Percentiles rank a stretch among this genome's conserved stretches.
Evolutionary conservation across 2,888 invertebrate species (phyloP).

Genomic region (Cinara cedri): DNA sequence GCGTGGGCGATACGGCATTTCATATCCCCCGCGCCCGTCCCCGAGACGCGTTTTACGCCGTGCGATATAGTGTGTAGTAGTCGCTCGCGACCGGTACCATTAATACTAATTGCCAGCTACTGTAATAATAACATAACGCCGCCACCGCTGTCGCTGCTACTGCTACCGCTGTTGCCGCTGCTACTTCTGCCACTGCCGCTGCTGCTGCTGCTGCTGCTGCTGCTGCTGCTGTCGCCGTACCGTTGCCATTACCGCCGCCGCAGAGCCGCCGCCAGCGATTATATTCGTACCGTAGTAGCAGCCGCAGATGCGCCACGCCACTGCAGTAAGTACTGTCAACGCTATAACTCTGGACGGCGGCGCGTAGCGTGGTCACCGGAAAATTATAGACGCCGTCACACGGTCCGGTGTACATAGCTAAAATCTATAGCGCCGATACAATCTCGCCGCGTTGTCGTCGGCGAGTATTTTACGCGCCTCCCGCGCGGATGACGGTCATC

Average conservation of each 20-base stretch:
- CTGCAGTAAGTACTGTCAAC: too few relatives aligned
- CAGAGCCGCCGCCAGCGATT: background rate
- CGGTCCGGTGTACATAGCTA: background rate
- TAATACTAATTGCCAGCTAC: too few relatives aligned
- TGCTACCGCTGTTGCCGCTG: background rate
- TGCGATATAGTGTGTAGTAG: background rate
- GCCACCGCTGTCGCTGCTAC: too few relatives aligned
- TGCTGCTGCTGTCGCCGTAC: background rate
- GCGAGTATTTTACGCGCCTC: background rate
- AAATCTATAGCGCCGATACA: too few relatives aligned
- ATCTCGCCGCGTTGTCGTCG: background rate
- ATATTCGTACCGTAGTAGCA: background rate
- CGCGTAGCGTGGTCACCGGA: background rate
- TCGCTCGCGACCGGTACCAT: background rate
- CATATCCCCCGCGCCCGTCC: constrained; percentile 5
- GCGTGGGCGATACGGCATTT: constrained; percentile 51
- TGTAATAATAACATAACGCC: too few relatives aligned
- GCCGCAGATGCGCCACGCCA: too few relatives aligned
- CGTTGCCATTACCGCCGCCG: background rate
- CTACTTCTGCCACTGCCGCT: background rate
- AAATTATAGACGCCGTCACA: background rate
- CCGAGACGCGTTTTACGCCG: background rate
- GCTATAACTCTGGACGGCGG: too few relatives aligned
- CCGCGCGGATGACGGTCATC: constrained; percentile 26
- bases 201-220: background rate